phyloP scores from a whole-genome alignment of 2,888 invertebrate species.

The Drosophila merina region DNA sequence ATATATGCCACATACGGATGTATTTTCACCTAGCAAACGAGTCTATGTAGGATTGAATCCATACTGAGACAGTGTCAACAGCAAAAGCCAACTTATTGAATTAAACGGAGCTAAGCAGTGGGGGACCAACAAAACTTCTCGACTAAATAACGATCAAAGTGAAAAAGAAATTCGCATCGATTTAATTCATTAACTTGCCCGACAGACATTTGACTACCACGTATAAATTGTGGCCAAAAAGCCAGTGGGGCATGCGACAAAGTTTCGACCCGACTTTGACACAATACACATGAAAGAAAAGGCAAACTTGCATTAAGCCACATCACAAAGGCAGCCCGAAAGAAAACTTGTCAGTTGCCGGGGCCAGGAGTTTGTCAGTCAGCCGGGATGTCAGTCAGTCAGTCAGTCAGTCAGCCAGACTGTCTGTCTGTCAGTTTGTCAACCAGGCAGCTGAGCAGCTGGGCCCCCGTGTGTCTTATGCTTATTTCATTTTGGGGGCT shows the following conservation, averaged over 20 bases:
- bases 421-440: conserved; percentile 31
- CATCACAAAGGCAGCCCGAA: conserved; percentile 30
- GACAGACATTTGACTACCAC: conserved; percentile 35
- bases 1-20: conserved; percentile 5
- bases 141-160: conserved; percentile 74
- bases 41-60: conserved; percentile 1
- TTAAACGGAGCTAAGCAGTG: conserved; percentile 42
- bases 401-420: conserved; percentile 62
- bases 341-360: conserved; percentile 37
- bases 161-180: conserved; percentile 65
- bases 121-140: conserved; percentile 54
- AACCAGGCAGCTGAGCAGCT: conserved; percentile 29
- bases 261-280: conserved; percentile 32
- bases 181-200: conserved; percentile 56
- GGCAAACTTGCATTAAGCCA: conserved; percentile 40
- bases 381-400: conserved; percentile 51
- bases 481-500: conserved; percentile 71
- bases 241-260: conserved; percentile 23
- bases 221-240: conserved; percentile 16
- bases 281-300: conserved; percentile 36
- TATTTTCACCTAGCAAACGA: not conserved
- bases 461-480: conserved; percentile 46
- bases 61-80: conserved; percentile 15
- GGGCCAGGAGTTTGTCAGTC: conserved; percentile 58
- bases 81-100: conserved; percentile 64